Evolutionary conservation across 2,888 invertebrate genomes (phyloP).

Genomic region (Rotaria sp.): DNA sequence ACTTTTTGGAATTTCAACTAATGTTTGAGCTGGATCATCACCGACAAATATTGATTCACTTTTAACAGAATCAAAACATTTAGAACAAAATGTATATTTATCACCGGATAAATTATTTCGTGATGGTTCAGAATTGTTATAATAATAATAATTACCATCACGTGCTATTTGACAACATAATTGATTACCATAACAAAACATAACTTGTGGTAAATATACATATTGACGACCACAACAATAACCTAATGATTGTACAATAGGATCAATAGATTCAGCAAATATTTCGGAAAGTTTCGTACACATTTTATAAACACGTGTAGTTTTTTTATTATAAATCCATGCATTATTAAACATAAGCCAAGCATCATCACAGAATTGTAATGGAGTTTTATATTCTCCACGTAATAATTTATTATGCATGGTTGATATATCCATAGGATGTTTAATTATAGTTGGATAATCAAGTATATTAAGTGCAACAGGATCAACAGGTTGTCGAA

Average conservation of each 20-base stretch:
- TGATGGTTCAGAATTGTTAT: constrained; percentile 38
- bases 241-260: constrained; percentile 92
- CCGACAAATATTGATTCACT: constrained; percentile 93
- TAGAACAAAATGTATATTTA: constrained; percentile 98
- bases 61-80: constrained; percentile 98
- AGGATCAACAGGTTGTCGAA: constrained; percentile 93
- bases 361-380: constrained; percentile 98
- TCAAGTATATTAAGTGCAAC: constrained; percentile 62
- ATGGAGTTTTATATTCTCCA: constrained; percentile 89
- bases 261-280: constrained; percentile 93
- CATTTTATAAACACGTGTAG: constrained; percentile 90
- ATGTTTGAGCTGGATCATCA: constrained; percentile 84
- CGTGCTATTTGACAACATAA: constrained; percentile 86
- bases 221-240: constrained; percentile 97
- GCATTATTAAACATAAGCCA: constrained; percentile 99
- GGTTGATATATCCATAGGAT: constrained; percentile 91
- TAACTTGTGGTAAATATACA: constrained; percentile 94
- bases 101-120: constrained; percentile 39
- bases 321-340: constrained; percentile 97
- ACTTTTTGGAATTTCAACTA: constrained; percentile 46
- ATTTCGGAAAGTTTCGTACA: constrained; percentile 95
- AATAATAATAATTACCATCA: constrained; percentile 87
- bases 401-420: constrained; percentile 84
- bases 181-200: constrained; percentile 97
- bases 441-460: constrained; percentile 89